Evolutionary conservation across 37 sponge, comb jelly and placozoan species (phyloP).

Genomic region (Beroe ovata): DNA sequence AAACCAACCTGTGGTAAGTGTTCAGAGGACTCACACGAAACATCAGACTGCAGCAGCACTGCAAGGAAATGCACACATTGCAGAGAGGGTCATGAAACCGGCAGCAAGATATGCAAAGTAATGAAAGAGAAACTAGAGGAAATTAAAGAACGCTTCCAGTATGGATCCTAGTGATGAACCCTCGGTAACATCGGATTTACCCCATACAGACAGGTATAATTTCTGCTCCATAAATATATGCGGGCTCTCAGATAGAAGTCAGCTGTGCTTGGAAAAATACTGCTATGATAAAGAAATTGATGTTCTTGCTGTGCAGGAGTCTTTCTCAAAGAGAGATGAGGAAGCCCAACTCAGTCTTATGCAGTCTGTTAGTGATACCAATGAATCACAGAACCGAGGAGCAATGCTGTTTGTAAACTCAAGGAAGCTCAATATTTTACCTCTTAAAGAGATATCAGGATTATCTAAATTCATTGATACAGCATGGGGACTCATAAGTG

Average conservation of each 20-base stretch:
- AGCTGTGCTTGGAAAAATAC: background rate
- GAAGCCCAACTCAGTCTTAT: background rate
- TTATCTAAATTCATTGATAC: slow-evolving; percentile 22
- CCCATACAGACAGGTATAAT: background rate
- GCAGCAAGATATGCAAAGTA: background rate
- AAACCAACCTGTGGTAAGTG: slow-evolving; percentile 11
- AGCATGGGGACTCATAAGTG: background rate
- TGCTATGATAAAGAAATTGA: background rate
- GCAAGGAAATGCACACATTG: background rate
- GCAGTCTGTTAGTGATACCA: background rate
- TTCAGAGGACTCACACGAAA: background rate
- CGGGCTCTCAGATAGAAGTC: background rate
- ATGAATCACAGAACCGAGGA: background rate
- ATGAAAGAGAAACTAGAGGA: background rate
- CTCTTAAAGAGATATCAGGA: background rate
- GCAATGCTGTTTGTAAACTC: background rate
- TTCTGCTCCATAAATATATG: slow-evolving; percentile 1
- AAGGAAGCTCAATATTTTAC: background rate
- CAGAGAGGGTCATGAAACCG: background rate
- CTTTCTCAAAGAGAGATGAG: background rate
- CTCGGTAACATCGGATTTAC: background rate
- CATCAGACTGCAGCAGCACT: background rate
- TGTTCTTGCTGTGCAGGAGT: background rate
- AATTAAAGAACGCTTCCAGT: background rate
- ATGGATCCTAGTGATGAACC: background rate